Percentiles rank a stretch among this genome's conserved stretches.
These are phyloP conservation scores for Mya arenaria DNA, from an alignment of 1,140 invertebrate species.

Conservation along the genomic window DNA sequence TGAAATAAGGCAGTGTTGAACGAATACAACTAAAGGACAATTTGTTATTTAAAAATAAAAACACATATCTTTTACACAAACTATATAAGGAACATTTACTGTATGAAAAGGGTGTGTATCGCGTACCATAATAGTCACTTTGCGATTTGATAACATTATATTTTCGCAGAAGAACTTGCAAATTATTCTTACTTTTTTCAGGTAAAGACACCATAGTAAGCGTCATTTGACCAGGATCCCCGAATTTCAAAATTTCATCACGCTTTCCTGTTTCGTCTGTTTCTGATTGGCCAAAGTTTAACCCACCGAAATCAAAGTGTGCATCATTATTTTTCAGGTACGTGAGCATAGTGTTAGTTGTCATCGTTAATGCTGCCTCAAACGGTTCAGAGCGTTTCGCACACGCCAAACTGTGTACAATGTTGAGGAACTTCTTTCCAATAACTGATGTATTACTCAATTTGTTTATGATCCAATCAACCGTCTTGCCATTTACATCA, in stretches of 20 bases:
- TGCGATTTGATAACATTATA: not conserved
- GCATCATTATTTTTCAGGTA: no score
- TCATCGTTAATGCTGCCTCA: not conserved
- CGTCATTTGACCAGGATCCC: not conserved
- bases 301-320: no score
- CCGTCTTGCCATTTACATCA: slow-evolving; percentile 12
- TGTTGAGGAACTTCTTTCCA: not conserved
- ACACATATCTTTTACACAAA: not conserved
- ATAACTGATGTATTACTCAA: not conserved
- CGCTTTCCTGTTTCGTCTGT: no score
- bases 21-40: not conserved
- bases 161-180: not conserved
- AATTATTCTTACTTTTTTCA: not conserved
- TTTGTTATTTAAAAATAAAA: not conserved
- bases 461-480: not conserved
- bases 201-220: not conserved
- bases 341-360: not conserved
- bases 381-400: not conserved
- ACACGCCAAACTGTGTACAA: not conserved
- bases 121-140: not conserved
- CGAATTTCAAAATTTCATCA: not conserved
- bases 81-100: not conserved
- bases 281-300: no score
- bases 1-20: not conserved
- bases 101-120: not conserved